Evolutionary conservation across 2,888 invertebrate genomes (phyloP), one percentile per base, ranked within the genome.

Genomic region (Micoletzkya japonica): DNA sequence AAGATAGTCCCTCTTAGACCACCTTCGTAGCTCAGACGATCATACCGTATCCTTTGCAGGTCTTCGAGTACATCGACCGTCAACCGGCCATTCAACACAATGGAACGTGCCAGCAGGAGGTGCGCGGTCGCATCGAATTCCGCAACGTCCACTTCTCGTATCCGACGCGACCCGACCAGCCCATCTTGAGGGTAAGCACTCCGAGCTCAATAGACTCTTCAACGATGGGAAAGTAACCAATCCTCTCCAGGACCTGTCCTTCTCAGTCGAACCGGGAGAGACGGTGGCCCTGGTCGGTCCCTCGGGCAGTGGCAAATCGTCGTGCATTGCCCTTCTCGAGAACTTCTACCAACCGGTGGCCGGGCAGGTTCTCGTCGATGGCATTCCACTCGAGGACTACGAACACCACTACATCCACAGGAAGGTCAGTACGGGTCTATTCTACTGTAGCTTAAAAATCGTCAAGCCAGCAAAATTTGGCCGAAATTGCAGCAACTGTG

Each of bases 131-230:
- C 82, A 90, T 93, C 0, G 89, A 90, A 58, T 91, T 92, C 77
- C 88, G 90, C 70, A 88, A 90, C 39, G 90, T 93, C 0, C 92
- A 87, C 89, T 94, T 94, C 87, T 89, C 90, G 66, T 95, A 95
- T 87, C 94, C 94, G 1, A 91, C 92, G 0, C 89, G 94, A 26
- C 89, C 90, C 44, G 91, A 91, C 74, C 90, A 90, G 67, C 89
- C 90, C 66, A 91, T 94, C 14, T 87, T 95, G 10, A 90, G 90
- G 72, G 91, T 86, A 70, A 67, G 59, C 34, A 28, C 58, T 39
- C 54, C 10, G 7, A 10, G 24, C 7, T 20, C 26, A 17, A 39
- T 52, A 7, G 39, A 52, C 24, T 66, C n/a, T 52, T 7, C 20
- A 30, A 7, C 7, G 44, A 26, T 6, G 10, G 14, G 10, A 44